A percentile compares a stretch with the other conserved stretches of the same genome.
Evolutionary conservation across 2,797 vertebrate species (phyloP).

Genomic region (Paratrypauchen microcephalus): DNA sequence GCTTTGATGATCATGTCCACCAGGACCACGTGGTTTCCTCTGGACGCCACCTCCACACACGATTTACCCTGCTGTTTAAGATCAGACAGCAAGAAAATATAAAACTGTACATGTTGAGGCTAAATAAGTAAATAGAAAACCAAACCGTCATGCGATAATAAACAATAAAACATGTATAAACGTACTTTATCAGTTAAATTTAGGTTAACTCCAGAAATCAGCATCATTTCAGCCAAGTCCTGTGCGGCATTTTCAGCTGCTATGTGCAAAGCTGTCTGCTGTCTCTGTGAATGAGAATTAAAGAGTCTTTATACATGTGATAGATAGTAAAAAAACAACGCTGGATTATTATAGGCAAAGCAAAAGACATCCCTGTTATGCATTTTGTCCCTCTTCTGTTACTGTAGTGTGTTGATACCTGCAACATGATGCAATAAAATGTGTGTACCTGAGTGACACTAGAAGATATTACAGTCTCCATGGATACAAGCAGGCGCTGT

Average conservation of each 20-base stretch:
- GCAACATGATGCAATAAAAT: too few relatives aligned
- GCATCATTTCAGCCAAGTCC: conserved; percentile 86
- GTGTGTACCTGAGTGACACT: too few relatives aligned
- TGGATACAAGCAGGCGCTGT: too few relatives aligned
- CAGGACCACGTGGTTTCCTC: conserved; percentile 84
- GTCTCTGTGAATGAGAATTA: conserved; percentile 73
- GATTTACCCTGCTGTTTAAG: conserved; percentile 86
- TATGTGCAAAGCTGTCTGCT: conserved; percentile 86
- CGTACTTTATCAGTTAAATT: conserved; percentile 87
- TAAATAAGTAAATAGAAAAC: too few relatives aligned
- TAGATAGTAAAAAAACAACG: too few relatives aligned
- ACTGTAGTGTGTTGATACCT: too few relatives aligned
- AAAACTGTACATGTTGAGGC: too few relatives aligned
- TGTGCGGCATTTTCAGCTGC: conserved; percentile 84
- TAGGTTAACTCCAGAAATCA: conserved; percentile 84
- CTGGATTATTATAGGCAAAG: too few relatives aligned
- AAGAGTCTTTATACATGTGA: background rate
- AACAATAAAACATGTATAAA: background rate
- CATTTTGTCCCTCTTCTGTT: too few relatives aligned
- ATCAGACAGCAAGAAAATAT: background rate
- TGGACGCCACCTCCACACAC: conserved; percentile 84
- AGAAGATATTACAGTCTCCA: too few relatives aligned
- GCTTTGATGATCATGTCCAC: conserved; percentile 95
- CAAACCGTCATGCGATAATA: too few relatives aligned
- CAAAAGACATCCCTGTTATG: too few relatives aligned